phyloP scores from a whole-genome alignment of 2,888 invertebrate genomes.

The Leistus spinibarbis region DNA sequence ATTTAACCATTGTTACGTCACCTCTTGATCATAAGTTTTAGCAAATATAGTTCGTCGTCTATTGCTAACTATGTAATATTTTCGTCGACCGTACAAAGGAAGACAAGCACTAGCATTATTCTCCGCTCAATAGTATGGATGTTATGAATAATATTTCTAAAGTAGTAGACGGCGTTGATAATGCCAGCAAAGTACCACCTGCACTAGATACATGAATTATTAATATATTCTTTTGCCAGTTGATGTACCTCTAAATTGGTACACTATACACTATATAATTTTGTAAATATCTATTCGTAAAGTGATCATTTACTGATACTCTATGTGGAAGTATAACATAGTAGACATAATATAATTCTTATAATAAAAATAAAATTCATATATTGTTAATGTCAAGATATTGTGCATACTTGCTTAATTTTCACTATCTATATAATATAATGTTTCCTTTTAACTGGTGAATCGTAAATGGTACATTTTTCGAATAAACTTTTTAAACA shows the following conservation, averaged over 20 bases:
- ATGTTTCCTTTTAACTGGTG: too few species aligned
- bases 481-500: too few species aligned
- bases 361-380: too few species aligned
- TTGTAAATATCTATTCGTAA: too few species aligned
- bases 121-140: neutral
- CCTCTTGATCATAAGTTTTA: neutral
- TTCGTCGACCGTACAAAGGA: neutral
- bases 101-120: neutral
- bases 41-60: neutral
- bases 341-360: too few species aligned
- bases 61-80: neutral
- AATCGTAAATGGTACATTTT: too few species aligned
- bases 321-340: too few species aligned
- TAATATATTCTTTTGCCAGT: neutral
- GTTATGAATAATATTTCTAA: neutral
- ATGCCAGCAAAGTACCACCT: neutral
- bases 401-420: too few species aligned
- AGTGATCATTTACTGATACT: too few species aligned
- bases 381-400: too few species aligned
- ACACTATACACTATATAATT: neutral
- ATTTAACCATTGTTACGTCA: slow-evolving; percentile 19
- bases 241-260: neutral
- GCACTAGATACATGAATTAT: neutral
- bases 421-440: too few species aligned
- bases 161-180: neutral